Percentiles rank a stretch among this genome's conserved stretches.
These are phyloP conservation scores for Tillus elongatus DNA, from an alignment of 2,888 invertebrate species.

Conservation along the genomic window DNA sequence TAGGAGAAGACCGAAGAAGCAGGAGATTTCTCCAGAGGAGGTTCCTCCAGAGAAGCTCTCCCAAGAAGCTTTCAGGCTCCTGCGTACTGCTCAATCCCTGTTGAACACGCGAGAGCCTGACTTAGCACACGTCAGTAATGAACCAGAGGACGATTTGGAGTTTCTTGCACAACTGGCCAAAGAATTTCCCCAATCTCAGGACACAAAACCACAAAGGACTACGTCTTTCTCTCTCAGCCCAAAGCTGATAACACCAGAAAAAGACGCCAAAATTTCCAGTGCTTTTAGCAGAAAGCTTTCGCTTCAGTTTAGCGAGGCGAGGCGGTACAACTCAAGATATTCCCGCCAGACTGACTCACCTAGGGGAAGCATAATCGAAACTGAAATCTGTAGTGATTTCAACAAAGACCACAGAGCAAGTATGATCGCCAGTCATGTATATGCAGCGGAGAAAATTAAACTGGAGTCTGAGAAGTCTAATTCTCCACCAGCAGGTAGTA, in stretches of 20 bases:
- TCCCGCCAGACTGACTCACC: conserved; percentile 19
- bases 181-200: conserved; percentile 32
- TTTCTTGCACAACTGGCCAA: conserved; percentile 37
- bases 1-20: conserved; percentile 40
- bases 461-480: conserved; percentile 21
- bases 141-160: conserved; percentile 31
- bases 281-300: conserved; percentile 37
- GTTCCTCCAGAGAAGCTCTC: conserved; percentile 54
- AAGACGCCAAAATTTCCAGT: conserved; percentile 29
- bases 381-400: conserved; percentile 17
- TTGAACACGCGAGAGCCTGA: conserved; percentile 56
- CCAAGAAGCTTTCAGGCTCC: conserved; percentile 56
- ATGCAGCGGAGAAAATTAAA: conserved; percentile 10
- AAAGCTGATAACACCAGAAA: conserved; percentile 33
- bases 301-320: conserved; percentile 29
- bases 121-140: conserved; percentile 37
- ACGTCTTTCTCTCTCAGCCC: conserved; percentile 35
- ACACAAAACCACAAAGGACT: conserved; percentile 28
- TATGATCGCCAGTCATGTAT: background rate
- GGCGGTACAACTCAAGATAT: conserved; percentile 15
- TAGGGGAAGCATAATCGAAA: conserved; percentile 27
- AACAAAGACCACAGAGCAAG: conserved; percentile 8
- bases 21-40: conserved; percentile 41
- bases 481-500: conserved; percentile 30
- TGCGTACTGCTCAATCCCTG: conserved; percentile 56